Evolutionary conservation across 2,797 vertebrate species (phyloP), one percentile per base, ranked within the genome.

Genomic region (Coilia nasus): DNA sequence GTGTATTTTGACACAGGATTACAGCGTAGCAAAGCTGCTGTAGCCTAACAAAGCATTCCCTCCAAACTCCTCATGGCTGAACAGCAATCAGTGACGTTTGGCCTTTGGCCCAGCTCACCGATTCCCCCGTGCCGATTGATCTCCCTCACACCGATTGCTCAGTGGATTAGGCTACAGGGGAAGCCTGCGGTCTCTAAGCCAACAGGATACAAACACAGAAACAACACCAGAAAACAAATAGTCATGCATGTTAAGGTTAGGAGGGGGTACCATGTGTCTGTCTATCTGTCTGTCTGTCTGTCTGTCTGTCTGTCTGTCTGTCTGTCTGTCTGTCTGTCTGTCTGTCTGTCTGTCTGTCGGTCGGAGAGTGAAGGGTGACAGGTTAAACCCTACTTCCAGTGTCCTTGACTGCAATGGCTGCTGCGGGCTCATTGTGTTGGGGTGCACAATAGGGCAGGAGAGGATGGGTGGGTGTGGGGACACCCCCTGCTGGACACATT

Each of bases 401-500:
- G 23, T 25, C 10, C 62, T 28, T 3, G 11, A 12, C 11, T 25
- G 62, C 11, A 41, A 41, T 41, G 35, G 35, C 35, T 41, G 35
- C 2, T 12, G 7, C 23, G 12, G 62, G 62, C 12, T 15, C 12
- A 64, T 64, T 64, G 62, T 64, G 10, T 64, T 25, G 23, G 3
- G 23, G 23, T 28, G 28, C 60, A 62, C 62, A 64, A 28, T 64
- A 12, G 62, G 62, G 23, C 10, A 54, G 50, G 9, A 64, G 62
- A 41, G 35, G 35, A 41, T 5, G 9, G 25, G 25, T 25, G 23
- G 62, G 14, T 25, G 25, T 64, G 23, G 23, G n/a, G 23, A 64
- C 62, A 64, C 62, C 62, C 62, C 62, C 62, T 64, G 62, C 62
- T 64, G 62, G 62, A n/a, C 23, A 14, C 14, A 64, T 64, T 23